Evolutionary conservation across 2,888 invertebrate genomes (phyloP).

Genomic region (Amiota communis): DNA sequence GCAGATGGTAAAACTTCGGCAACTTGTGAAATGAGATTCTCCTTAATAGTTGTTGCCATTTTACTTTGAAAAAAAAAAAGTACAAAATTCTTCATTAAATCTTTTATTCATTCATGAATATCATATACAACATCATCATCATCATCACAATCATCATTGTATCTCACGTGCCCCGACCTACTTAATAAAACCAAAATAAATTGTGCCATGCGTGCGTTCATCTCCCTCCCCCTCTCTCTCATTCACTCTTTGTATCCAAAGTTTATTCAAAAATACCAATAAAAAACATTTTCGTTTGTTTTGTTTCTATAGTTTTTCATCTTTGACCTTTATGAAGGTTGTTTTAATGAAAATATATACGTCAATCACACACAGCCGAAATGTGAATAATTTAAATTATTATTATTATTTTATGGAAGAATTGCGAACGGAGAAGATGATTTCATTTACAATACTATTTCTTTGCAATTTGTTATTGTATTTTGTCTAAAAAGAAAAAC

Average conservation of each 20-base stretch:
- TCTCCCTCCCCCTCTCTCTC: background rate
- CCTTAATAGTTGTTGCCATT: slow-evolving; percentile 56
- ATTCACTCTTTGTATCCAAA: background rate
- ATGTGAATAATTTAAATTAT: background rate
- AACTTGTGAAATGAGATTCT: slow-evolving; percentile 74
- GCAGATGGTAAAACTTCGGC: slow-evolving; percentile 75
- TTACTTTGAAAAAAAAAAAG: background rate
- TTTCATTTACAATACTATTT: too few species aligned
- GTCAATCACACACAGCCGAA: slow-evolving; percentile 54
- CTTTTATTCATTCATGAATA: too few species aligned
- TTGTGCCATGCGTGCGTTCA: slow-evolving; percentile 1
- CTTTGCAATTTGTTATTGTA: too few species aligned
- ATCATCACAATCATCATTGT: background rate
- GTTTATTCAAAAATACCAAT: slow-evolving; percentile 22
- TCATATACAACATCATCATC: too few species aligned
- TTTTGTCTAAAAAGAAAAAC: too few species aligned
- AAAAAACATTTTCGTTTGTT: slow-evolving; percentile 32
- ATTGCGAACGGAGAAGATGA: too few species aligned
- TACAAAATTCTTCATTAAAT: background rate
- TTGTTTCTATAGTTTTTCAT: slow-evolving; percentile 24
- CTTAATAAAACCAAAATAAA: slow-evolving; percentile 25
- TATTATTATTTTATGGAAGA: too few species aligned
- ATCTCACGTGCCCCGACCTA: slow-evolving; percentile 39
- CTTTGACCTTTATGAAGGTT: slow-evolving; percentile 67
- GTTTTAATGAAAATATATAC: slow-evolving; percentile 53